Conservation (phyloP, 2,888 invertebrate species). For the Volucella bombylans region DNA sequence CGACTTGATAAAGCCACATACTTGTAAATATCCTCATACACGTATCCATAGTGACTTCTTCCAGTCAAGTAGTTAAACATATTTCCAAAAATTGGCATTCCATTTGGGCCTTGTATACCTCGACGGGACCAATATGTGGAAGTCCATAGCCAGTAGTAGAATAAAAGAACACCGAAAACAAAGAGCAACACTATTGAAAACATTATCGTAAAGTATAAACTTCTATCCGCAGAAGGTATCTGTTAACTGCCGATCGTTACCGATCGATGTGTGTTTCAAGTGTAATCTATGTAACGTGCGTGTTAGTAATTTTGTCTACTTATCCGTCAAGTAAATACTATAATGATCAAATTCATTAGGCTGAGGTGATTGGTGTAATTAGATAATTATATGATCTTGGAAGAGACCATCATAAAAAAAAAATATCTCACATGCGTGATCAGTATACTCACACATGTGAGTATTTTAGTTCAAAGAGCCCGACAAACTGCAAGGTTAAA, state of each 20-base stretch:
- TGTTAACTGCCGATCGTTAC: conserved; percentile 22
- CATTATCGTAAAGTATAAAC: conserved; percentile 28
- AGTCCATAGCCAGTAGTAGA: conserved; percentile 66
- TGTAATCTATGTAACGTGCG: background rate
- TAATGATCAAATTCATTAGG: background rate
- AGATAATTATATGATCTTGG: too few relatives aligned
- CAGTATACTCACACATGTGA: too few relatives aligned
- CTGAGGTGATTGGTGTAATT: too few relatives aligned
- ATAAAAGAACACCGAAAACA: background rate
- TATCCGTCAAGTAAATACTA: conserved; percentile 6
- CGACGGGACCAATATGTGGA: conserved; percentile 76
- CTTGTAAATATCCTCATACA: conserved; percentile 78
- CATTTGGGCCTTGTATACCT: conserved; percentile 75
- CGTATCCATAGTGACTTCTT: conserved; percentile 76
- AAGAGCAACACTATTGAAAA: conserved; percentile 21
- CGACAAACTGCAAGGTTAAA: too few relatives aligned
- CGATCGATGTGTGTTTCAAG: background rate
- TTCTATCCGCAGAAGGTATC: background rate
- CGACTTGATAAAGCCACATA: conserved; percentile 50
- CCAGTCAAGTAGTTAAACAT: conserved; percentile 76
- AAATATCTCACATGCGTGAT: too few relatives aligned
- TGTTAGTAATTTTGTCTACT: conserved; percentile 11
- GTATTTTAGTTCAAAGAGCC: too few relatives aligned
- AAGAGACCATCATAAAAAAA: too few relatives aligned
- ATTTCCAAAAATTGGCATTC: conserved; percentile 77